Base-by-base conservation (phyloP, 2,888 invertebrate species). In the Hedychridium roseum region DNA sequence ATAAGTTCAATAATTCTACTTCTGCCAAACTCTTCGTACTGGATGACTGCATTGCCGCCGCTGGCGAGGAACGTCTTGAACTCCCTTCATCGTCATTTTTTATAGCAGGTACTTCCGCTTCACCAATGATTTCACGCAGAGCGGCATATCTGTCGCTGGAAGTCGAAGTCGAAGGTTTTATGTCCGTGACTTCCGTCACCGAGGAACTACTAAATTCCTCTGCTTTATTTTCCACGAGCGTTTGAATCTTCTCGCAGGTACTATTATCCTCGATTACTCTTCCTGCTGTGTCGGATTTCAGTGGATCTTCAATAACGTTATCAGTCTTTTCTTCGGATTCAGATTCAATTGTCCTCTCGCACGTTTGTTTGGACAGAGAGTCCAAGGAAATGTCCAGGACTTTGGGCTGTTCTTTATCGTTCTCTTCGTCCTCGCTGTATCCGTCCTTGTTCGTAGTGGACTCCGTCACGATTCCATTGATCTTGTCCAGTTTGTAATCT, bases 121-220 rank as follows among this genome's bases (percentile, higher is more conserved):
- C 71, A 26, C 73, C 71, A 26, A 90, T 90, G 7, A 88, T 86
- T 70, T 92, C 92, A 1, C 92, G 82, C 38, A 93, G 77, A 0
- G 92, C 92, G 0, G 92, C 92, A 72, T 93, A 93, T 65, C 87
- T 86, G 77, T 92, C 92, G 57, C 82, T 83, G n/a, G 82, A 80
- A 42, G 80, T 80, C 1, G 82, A 80, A 14, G 80, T 76, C 7
- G 81, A 80, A 60, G 79, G 80, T 46, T 83, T 83, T 2, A 66
- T 73, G 54, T 82, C 83, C 0, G 66, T 51, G 17, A 82, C 81
- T 1, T 80, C 74, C 2, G 41, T 28, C 1, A 40, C 39, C 4
- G 63, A 1, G 74, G 56, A 31, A 3, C 35, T 50, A 9, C 34
- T 58, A 1, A 36, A 32, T 6, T 64, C 64, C 1, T 59, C 63